phyloP scores from a whole-genome alignment of 2,888 invertebrate species.

The Ophion ellenae region DNA sequence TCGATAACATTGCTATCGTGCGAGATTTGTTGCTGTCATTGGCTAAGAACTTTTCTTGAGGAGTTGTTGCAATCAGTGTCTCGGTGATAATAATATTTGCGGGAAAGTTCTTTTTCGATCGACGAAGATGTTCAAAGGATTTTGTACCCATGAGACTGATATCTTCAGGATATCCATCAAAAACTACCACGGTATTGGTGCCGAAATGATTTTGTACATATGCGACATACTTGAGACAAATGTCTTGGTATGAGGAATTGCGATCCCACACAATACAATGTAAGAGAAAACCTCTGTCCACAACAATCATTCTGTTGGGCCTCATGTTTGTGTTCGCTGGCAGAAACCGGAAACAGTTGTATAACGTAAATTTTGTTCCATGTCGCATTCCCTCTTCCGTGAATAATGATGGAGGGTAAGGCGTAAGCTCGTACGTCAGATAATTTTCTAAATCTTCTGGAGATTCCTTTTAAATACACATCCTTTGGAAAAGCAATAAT shows the following conservation, averaged over 20 bases:
- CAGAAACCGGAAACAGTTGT: constrained; percentile 72
- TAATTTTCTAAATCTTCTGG: constrained; percentile 51
- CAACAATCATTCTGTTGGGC: constrained; percentile 10
- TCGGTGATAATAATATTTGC: constrained; percentile 34
- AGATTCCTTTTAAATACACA: constrained; percentile 56
- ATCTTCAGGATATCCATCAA: constrained; percentile 48
- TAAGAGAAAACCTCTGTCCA: constrained; percentile 48
- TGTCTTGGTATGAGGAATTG: constrained; percentile 40
- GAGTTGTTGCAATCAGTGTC: constrained; percentile 63
- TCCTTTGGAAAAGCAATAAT: constrained; percentile 60
- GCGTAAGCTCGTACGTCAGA: constrained; percentile 59
- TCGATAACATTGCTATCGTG: constrained; percentile 70
- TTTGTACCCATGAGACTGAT: constrained; percentile 16
- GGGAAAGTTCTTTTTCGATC: constrained; percentile 34
- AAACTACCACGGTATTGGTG: constrained; percentile 29
- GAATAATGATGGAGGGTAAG: constrained; percentile 63
- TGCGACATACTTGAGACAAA: constrained; percentile 38
- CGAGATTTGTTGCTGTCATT: constrained; percentile 71
- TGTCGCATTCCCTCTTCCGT: constrained; percentile 64
- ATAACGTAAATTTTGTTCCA: constrained; percentile 60
- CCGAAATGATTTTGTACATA: constrained; percentile 50
- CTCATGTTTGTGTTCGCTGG: constrained; percentile 31
- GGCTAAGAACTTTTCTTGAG: constrained; percentile 67
- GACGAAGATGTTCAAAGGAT: constrained; percentile 45
- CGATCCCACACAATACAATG: constrained; percentile 54